Base-by-base conservation (phyloP, 2,888 invertebrate genomes). In the Eremobia ochroleuca region DNA sequence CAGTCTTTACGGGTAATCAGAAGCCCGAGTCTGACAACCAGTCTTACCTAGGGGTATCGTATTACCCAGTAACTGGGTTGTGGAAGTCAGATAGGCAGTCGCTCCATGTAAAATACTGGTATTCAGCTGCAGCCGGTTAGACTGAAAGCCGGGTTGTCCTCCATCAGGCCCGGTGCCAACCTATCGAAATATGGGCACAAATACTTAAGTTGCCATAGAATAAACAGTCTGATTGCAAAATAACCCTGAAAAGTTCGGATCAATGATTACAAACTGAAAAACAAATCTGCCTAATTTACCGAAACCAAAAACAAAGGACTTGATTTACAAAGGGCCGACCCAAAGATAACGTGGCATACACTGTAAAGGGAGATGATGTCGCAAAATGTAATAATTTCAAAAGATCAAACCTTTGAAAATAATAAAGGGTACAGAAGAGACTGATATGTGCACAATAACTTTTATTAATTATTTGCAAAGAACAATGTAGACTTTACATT, bases 291-390 rank as follows among this genome's bases (percentile, higher is more conserved):
- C 46, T 76, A 40, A 79, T 46, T 70, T 67, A 55, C n/a, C 37
- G 58, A 46, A 37, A 85, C 18, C 21, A 55, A 73, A 82, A 75
- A 79, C 74, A 85, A 81, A 76, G 37, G 49, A 40, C 65, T 28
- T 77, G 59, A 73, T 71, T 75, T 37, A 77, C 62, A 80, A 85
- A 85, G 58, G 64, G 6, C 21, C 6, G 18, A 46, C 25, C 11
- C 3, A 64, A 72, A 58, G n/a, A 67, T 73, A 79, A 58, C 71
- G 58, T 4, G 11, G 25, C 13, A n/a, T 58, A 71, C 65, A 71
- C 55, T 64, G 40, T 55, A 77, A 68, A 75, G 11, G 25, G 18
- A 68, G 28, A 61, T 68, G 15, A 70, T 64, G 34, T 66, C 21
- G 31, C 31, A 11, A 31, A 73, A 73, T 73, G 37, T n/a, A 52